Percentiles rank a stretch among this genome's conserved stretches.
Evolutionary conservation across 1,140 invertebrate genomes (phyloP).

Genomic region (Drosophila ambigua): DNA sequence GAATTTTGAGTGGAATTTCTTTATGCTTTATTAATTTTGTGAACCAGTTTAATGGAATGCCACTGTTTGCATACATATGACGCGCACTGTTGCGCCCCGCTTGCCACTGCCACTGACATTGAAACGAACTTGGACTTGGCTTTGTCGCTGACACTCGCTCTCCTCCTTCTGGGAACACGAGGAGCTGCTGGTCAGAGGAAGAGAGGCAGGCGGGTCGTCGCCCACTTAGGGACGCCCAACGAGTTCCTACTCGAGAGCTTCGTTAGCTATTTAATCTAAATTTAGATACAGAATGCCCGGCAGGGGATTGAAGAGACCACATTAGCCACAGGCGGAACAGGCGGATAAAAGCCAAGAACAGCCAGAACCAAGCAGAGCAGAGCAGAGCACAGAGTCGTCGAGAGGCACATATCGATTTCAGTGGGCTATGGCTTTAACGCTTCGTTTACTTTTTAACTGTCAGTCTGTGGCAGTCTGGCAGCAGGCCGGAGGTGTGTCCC

Average conservation of each 20-base stretch:
- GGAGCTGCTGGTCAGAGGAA: too few relatives aligned
- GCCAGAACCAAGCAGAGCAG: constrained; percentile 18
- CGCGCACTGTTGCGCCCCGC: constrained; percentile 21
- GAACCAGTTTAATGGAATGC: constrained; percentile 44
- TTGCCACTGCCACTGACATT: constrained; percentile 52
- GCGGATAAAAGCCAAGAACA: constrained; percentile 2
- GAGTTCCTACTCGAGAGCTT: constrained; percentile 15
- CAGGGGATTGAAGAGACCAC: constrained; percentile 43
- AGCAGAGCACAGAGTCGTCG: constrained; percentile 16
- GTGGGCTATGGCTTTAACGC: constrained; percentile 49
- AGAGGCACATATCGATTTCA: constrained; percentile 69
- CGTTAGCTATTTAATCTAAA: constrained; percentile 65
- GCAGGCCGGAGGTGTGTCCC: constrained; percentile 47
- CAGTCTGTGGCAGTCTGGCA: constrained; percentile 2
- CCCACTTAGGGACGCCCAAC: constrained; percentile 20
- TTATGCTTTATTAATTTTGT: constrained; percentile 9
- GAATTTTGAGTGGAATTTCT: constrained; percentile 9
- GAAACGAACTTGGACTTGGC: constrained; percentile 70
- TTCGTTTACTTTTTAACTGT: constrained; percentile 34
- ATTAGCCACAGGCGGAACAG: constrained; percentile 52
- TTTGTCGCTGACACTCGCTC: constrained; percentile 8
- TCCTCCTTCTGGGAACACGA: too few relatives aligned
- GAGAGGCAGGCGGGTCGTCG: too few relatives aligned
- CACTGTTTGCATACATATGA: constrained; percentile 12
- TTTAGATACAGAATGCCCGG: constrained; percentile 45